A percentile compares a stretch with the other conserved stretches of the same genome.
Evolutionary conservation across 1,140 invertebrate species (phyloP).

Genomic region (Drosophila nannoptera): DNA sequence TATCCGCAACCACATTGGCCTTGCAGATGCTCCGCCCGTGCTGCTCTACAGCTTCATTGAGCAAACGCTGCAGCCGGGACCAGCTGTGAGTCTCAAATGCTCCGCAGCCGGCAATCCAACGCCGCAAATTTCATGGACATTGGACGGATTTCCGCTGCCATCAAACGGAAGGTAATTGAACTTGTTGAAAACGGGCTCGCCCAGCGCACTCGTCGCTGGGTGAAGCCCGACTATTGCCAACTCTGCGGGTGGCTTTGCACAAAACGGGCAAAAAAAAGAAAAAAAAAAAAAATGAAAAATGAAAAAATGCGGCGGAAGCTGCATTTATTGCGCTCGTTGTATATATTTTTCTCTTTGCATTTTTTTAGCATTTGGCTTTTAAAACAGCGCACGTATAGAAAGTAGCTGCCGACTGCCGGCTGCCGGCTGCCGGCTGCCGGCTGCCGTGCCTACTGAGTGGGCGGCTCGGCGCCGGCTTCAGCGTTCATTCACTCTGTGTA

Average conservation of each 20-base stretch:
- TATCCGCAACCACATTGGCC: slow-evolving; percentile 55
- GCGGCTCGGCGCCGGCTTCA: slow-evolving; percentile 52
- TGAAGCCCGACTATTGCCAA: slow-evolving; percentile 57
- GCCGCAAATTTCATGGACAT: slow-evolving; percentile 88
- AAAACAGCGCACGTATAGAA: slow-evolving; percentile 70
- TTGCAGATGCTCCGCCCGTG: slow-evolving; percentile 89
- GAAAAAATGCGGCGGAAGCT: slow-evolving; percentile 42
- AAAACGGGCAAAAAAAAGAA: slow-evolving; percentile 20
- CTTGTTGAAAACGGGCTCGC: slow-evolving; percentile 68
- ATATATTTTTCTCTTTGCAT: slow-evolving; percentile 31
- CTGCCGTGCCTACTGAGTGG: slow-evolving; percentile 54
- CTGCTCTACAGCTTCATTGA: slow-evolving; percentile 91
- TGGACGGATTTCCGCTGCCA: slow-evolving; percentile 88
- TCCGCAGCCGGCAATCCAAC: slow-evolving; percentile 92
- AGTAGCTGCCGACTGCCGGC: slow-evolving; percentile 61
- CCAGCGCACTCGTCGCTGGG: neutral
- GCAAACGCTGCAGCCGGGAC: slow-evolving; percentile 90
- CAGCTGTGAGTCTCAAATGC: slow-evolving; percentile 91
- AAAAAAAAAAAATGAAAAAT: slow-evolving; percentile 2
- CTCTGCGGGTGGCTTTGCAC: slow-evolving; percentile 52
- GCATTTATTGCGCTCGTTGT: slow-evolving; percentile 71
- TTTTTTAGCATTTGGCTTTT: slow-evolving; percentile 65
- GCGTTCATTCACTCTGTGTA: slow-evolving; percentile 68
- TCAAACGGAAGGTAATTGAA: slow-evolving; percentile 85
- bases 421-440: slow-evolving; percentile 57